A percentile compares a stretch with the other conserved stretches of the same genome.
Conservation (phyloP, 2,888 invertebrate genomes). For the Cinara cedri region DNA sequence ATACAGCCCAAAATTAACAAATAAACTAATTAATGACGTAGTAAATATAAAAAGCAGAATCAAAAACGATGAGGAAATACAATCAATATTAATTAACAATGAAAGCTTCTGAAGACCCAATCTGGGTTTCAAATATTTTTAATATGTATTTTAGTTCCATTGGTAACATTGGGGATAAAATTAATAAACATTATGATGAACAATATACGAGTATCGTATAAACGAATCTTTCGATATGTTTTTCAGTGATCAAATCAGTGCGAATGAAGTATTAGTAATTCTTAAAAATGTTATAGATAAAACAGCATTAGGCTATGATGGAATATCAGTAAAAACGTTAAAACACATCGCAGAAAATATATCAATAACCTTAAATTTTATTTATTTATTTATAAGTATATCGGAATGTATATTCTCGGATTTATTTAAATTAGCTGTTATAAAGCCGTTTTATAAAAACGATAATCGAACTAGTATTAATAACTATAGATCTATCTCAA, state of each 20-base stretch:
- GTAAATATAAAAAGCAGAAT: conserved; percentile 1
- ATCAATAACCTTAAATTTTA: too few species aligned
- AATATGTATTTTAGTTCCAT: conserved; percentile 7
- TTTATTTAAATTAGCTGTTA: too few species aligned
- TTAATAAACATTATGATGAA: conserved; percentile 7
- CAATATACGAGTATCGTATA: too few species aligned
- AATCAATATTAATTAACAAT: neutral
- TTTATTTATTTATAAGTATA: too few species aligned
- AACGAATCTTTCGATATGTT: neutral
- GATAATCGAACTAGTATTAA: too few species aligned
- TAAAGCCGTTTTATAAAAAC: too few species aligned
- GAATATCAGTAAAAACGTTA: neutral
- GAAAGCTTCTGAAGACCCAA: neutral
- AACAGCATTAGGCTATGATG: neutral
- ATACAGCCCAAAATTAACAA: neutral
- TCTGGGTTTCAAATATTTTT: neutral
- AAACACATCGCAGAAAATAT: too few species aligned
- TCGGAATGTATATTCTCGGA: too few species aligned
- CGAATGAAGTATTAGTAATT: neutral
- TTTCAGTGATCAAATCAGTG: neutral
- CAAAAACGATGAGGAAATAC: conserved; percentile 1
- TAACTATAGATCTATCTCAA: too few species aligned
- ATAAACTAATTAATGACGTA: conserved; percentile 7
- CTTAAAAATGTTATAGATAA: neutral
- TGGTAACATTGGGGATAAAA: conserved; percentile 1